Evolutionary conservation across 2,113 vertebrate genomes (phyloP).

Genomic region (Notarius lentiginosus): DNA sequence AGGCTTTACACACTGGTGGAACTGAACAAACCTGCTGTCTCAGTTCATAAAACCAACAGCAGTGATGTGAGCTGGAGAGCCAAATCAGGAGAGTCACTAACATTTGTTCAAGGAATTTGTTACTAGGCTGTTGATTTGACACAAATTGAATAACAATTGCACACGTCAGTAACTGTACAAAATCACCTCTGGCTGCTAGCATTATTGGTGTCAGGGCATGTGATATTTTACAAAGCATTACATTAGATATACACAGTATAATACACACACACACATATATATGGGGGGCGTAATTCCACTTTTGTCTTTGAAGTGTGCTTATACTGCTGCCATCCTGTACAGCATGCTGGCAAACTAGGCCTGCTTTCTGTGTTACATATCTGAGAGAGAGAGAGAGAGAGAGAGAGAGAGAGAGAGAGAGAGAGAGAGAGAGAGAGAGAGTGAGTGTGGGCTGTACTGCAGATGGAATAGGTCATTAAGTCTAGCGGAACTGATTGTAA

Average conservation of each 20-base stretch:
- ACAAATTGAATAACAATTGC: background rate
- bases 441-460: constrained; percentile 25
- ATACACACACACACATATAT: too few species aligned
- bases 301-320: constrained; percentile 1
- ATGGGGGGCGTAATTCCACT: background rate
- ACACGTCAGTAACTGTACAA: background rate
- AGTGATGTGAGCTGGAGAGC: constrained; percentile 13
- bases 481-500: constrained; percentile 52
- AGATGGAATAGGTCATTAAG: constrained; percentile 41
- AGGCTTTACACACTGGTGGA: background rate
- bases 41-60: background rate
- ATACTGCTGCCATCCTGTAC: constrained; percentile 6
- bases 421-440: background rate
- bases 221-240: background rate
- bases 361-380: constrained; percentile 37
- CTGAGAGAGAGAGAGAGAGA: too few species aligned
- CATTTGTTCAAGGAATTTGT: background rate
- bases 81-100: background rate
- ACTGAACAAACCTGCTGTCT: too few species aligned
- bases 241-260: background rate
- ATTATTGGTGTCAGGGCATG: background rate
- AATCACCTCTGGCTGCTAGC: background rate
- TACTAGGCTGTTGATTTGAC: background rate
- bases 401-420: too few species aligned
- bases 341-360: background rate